These are phyloP conservation scores for Rhinoptilus africanus DNA, from an alignment of 2,113 vertebrate species.

Conservation along the genomic window DNA sequence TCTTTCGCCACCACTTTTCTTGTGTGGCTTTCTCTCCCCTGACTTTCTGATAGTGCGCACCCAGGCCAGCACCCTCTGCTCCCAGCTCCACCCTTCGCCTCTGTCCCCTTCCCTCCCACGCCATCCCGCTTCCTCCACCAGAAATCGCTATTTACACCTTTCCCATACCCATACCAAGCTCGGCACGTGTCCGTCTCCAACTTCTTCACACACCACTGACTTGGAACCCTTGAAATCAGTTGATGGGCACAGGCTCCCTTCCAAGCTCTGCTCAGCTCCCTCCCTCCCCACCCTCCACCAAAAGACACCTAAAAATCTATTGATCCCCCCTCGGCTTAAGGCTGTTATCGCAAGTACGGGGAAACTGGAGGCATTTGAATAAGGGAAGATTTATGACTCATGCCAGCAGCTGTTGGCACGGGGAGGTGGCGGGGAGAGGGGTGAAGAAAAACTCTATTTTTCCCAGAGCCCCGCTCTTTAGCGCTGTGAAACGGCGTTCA, in stretches of 20 bases:
- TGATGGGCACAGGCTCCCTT: not conserved
- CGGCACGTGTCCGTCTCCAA: fast-evolving
- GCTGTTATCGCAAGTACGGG: not conserved
- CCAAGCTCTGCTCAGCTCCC: not conserved
- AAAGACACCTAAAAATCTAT: not conserved
- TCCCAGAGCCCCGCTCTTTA: not conserved
- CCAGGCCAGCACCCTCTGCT: not conserved
- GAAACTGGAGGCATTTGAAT: not conserved
- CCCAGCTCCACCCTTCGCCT: not conserved
- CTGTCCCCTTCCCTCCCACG: not conserved
- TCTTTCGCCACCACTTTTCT: not conserved
- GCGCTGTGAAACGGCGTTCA: not conserved
- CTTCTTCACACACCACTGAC: fast-evolving
- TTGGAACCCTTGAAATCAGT: not conserved
- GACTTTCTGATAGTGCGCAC: not conserved
- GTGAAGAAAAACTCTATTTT: not conserved
- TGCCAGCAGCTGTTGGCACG: not conserved
- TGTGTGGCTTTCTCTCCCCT: not conserved
- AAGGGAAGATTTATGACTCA: constrained; percentile 15
- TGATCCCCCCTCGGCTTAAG: not conserved
- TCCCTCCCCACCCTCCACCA: not conserved
- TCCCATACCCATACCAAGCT: not conserved
- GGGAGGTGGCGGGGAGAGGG: not conserved
- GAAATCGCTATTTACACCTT: not conserved
- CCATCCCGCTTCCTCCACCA: not conserved